Evolutionary conservation across 2,888 invertebrate genomes (phyloP).

Genomic region (Papilio gigon): DNA sequence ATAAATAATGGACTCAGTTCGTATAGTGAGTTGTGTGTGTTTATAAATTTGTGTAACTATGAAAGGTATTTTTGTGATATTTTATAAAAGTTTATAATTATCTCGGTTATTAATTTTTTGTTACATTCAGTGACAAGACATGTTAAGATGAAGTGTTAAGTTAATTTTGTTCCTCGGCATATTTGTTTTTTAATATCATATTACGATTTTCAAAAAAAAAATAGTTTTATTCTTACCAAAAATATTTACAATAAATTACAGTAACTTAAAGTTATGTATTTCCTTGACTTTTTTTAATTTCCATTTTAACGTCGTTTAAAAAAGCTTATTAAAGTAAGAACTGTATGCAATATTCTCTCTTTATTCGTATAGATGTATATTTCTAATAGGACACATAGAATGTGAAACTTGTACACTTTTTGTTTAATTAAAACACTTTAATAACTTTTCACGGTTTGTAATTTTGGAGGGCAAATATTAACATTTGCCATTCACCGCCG

Average conservation of each 20-base stretch:
- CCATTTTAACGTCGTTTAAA: too few species aligned
- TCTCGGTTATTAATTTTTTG: neutral
- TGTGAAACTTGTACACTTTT: conserved; percentile 32
- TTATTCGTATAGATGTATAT: neutral
- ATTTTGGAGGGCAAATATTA: conserved; percentile 64
- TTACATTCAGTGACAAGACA: too few species aligned
- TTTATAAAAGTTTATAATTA: too few species aligned
- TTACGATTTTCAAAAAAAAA: too few species aligned
- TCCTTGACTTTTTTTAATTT: too few species aligned
- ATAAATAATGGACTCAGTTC: conserved; percentile 11
- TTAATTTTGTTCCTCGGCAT: too few species aligned
- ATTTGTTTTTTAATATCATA: too few species aligned
- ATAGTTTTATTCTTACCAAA: too few species aligned
- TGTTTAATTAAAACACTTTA: conserved; percentile 29
- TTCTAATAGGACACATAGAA: conserved; percentile 1
- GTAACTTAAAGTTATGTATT: too few species aligned
- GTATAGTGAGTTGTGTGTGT: conserved; percentile 9
- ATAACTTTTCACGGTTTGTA: conserved; percentile 57
- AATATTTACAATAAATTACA: too few species aligned
- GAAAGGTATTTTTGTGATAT: too few species aligned
- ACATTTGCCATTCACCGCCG: conserved; percentile 54
- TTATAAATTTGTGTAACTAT: neutral
- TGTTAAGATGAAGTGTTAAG: too few species aligned
- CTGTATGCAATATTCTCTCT: neutral
- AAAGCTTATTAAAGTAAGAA: neutral